phyloP scores from a whole-genome alignment of 2,113 vertebrate species.

The Phoenicopterus ruber region DNA sequence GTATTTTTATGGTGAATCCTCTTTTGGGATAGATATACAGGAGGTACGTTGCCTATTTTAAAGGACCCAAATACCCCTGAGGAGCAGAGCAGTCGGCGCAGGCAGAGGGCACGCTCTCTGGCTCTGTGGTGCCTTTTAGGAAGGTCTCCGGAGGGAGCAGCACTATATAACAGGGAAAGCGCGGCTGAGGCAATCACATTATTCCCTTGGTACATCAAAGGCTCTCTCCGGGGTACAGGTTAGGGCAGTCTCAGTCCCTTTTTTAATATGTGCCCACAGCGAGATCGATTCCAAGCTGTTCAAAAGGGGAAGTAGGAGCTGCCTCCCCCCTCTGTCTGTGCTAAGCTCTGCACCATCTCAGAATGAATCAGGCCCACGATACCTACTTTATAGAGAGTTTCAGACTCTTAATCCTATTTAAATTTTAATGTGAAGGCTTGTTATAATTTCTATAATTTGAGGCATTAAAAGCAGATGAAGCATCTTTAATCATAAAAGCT shows the following conservation, averaged over 20 bases:
- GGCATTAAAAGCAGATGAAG: slow-evolving; percentile 61
- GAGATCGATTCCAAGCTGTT: neutral
- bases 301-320: neutral
- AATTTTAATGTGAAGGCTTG: slow-evolving; percentile 62
- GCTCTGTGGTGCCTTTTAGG: neutral
- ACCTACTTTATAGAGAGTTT: neutral
- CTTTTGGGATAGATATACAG: neutral
- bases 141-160: neutral
- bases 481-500: slow-evolving; percentile 71
- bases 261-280: neutral
- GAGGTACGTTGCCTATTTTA: neutral
- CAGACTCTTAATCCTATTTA: slow-evolving; percentile 50
- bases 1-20: neutral
- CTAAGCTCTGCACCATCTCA: neutral
- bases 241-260: neutral
- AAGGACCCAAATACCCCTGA: neutral
- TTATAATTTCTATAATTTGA: slow-evolving; percentile 64
- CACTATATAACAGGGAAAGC: neutral
- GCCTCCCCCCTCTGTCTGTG: neutral
- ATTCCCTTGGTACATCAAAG: neutral
- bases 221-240: neutral
- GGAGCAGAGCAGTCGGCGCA: rapidly evolving
- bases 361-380: neutral
- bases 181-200: neutral
- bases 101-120: neutral